Evolutionary conservation across 2,113 vertebrate species (phyloP), one percentile per base, ranked within the genome.

Genomic region (Actenoides hombroni): DNA sequence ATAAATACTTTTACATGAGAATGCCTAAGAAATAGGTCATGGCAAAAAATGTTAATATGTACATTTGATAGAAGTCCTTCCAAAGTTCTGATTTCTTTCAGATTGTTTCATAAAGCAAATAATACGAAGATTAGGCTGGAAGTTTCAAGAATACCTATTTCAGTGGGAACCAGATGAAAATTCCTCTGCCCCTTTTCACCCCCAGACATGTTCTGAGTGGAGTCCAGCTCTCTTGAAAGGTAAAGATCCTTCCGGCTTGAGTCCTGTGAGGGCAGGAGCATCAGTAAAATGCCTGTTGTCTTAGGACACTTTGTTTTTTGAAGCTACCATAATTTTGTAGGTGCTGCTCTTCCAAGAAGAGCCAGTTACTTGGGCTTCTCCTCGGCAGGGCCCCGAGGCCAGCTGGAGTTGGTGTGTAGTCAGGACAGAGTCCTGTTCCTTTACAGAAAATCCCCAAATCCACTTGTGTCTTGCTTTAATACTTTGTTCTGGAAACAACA

Each of bases 1-100:
- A 95, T 91, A 94, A 97, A 97, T 97, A 90, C 96, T 90, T 96
- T 90, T 83, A 65, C 76, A 91, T 88, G 93, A 97, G 96, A 97
- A 95, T 73, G 80, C 76, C 90, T 67, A 90, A 95, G 96, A 97
- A 97, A 95, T 93, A 94, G 92, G 83, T 95, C 89, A 69, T 46
- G 69, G 75, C 51, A 92, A 44, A 95, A 95, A 92, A 75, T 94
- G 81, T 92, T 91, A 61, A 70, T 63, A 39, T 39, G 23, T 91
- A 60, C 35, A n/a, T 86, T 40, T 88, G 83, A 90, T 71, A 95
- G 95, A 97, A 92, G 90, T 59, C 83, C 76, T 93, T 90, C 86
- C 91, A 29, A 88, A 95, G 92, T 39, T 86, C 35, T 60, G 78
- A 33, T 64, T 88, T 57, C 90, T 90, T 65, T 76, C 75, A 56